Percentiles rank a stretch among this genome's conserved stretches.
phyloP scores from a whole-genome alignment of 2,888 invertebrate species.

The Vandiemenella viatica region DNA sequence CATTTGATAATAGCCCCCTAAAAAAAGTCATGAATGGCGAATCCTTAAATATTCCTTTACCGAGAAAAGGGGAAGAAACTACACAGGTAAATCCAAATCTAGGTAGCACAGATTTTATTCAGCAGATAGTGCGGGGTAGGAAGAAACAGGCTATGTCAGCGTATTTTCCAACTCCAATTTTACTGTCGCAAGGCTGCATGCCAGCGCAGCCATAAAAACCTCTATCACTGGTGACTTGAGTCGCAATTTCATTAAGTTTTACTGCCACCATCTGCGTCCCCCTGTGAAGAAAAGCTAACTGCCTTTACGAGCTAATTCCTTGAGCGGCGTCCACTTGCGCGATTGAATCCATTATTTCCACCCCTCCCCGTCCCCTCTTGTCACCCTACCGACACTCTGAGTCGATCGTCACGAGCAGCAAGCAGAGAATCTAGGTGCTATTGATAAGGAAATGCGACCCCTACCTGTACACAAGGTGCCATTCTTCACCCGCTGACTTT shows the following conservation, averaged over 20 bases:
- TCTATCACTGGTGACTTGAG: not conserved
- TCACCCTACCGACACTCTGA: not conserved
- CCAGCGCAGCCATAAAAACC: not conserved
- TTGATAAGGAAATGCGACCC: not conserved
- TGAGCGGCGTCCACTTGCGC: not conserved
- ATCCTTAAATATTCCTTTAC: no score
- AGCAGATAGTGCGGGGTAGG: no score
- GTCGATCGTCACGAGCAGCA: no score
- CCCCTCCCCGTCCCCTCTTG: not conserved
- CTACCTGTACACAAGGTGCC: not conserved
- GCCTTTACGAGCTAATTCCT: not conserved
- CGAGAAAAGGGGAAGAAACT: no score
- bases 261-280: not conserved
- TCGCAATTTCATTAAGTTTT: not conserved
- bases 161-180: no score
- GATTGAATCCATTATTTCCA: not conserved
- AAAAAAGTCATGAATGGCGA: no score
- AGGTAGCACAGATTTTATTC: no score
- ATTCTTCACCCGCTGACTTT: not conserved
- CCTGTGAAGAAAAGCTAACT: not conserved
- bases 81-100: no score
- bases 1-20: no score
- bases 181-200: no score
- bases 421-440: not conserved
- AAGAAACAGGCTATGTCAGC: no score